Percentiles rank a stretch among this genome's conserved stretches.
These are phyloP conservation scores for Tenebrio molitor DNA, from an alignment of 1,140 invertebrate genomes.

Conservation along the genomic window DNA sequence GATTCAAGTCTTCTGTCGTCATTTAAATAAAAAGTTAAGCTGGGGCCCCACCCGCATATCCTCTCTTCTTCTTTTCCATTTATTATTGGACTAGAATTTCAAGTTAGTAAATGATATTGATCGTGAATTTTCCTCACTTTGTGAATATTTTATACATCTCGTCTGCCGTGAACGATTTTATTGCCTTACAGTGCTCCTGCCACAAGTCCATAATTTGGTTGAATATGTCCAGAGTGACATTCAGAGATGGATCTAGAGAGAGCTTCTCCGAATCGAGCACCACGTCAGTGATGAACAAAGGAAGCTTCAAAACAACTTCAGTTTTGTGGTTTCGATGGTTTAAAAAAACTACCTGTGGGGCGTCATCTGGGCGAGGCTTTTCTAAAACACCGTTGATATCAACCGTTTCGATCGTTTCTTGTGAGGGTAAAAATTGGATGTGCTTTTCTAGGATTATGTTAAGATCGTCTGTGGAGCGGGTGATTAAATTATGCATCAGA, in stretches of 20 bases:
- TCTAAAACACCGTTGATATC: constrained; percentile 53
- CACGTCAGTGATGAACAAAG: constrained; percentile 72
- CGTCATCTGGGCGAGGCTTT: constrained; percentile 48
- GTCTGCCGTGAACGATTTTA: constrained; percentile 74
- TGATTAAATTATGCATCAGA: constrained; percentile 76
- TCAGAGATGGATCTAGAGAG: constrained; percentile 71
- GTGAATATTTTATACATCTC: constrained; percentile 69
- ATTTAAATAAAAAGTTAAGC: constrained; percentile 74
- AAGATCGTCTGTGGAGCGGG: constrained; percentile 75
- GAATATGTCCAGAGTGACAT: constrained; percentile 69
- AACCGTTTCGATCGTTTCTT: constrained; percentile 57
- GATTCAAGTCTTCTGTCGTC: constrained; percentile 73
- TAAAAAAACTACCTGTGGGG: constrained; percentile 56
- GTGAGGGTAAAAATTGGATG: constrained; percentile 71
- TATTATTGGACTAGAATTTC: constrained; percentile 77
- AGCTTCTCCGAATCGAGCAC: constrained; percentile 67
- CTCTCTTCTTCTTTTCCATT: constrained; percentile 80
- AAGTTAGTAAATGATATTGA: background rate
- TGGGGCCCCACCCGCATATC: constrained; percentile 76
- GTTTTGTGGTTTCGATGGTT: constrained; percentile 24
- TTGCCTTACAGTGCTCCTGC: constrained; percentile 71
- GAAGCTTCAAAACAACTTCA: constrained; percentile 65
- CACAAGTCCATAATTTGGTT: constrained; percentile 71
- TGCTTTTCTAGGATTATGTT: constrained; percentile 73
- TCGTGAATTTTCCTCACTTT: constrained; percentile 64